A percentile compares a stretch with the other conserved stretches of the same genome.
Conservation (phyloP, 2,797 vertebrate species). For the Pelobates cultripes region DNA sequence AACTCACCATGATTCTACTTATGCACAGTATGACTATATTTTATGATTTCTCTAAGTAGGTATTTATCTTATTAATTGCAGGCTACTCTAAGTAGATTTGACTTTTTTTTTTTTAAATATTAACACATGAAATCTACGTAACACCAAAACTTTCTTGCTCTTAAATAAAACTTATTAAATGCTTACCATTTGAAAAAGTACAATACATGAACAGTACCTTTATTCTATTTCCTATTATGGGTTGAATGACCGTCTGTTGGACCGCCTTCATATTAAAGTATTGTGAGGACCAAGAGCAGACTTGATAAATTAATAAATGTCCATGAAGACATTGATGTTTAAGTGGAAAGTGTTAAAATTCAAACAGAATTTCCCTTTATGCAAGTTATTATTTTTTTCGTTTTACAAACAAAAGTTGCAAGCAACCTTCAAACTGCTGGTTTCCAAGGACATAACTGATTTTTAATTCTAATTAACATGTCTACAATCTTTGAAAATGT, state of each 20-base stretch:
- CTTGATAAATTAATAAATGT: no score
- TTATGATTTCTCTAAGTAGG: constrained; percentile 40
- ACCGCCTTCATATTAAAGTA: no score
- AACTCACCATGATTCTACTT: constrained; percentile 36
- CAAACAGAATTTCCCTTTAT: background rate
- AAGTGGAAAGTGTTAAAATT: no score
- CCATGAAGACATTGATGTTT: no score
- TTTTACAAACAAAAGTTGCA: background rate
- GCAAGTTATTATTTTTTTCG: background rate
- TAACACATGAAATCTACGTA: background rate
- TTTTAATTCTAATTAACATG: constrained; percentile 48
- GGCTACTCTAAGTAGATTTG: background rate
- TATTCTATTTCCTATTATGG: no score
- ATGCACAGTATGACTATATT: constrained; percentile 34
- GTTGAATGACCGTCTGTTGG: no score
- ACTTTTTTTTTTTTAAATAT: background rate
- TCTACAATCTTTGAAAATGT: constrained; percentile 44
- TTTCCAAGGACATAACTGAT: constrained; percentile 32
- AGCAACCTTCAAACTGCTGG: constrained; percentile 28
- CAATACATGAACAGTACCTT: no score
- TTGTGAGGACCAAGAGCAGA: no score
- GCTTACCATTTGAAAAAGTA: no score
- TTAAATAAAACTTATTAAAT: background rate
- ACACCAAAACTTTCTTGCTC: background rate
- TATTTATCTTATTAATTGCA: constrained; percentile 43